Percentiles rank a stretch among this genome's conserved stretches.
Evolutionary conservation across 2,888 invertebrate genomes (phyloP).

Genomic region (Calameuta idolon): DNA sequence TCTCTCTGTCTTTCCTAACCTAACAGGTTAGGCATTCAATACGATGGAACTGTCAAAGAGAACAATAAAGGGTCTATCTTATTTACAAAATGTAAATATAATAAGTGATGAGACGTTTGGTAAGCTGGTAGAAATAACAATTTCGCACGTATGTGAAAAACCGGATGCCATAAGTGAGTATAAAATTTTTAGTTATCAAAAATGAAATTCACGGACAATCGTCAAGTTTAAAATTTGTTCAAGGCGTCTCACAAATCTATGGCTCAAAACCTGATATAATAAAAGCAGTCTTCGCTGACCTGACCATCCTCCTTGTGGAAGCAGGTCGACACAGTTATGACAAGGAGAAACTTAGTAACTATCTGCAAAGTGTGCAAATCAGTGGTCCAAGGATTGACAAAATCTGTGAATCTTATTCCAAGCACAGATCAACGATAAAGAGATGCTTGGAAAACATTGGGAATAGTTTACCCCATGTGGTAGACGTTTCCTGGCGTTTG

Average conservation of each 20-base stretch:
- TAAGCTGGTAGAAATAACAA: conserved; percentile 44
- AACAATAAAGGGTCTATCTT: conserved; percentile 38
- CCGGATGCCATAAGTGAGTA: conserved; percentile 46
- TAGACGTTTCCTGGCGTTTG: conserved; percentile 63
- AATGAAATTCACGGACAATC: neutral
- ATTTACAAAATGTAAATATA: conserved; percentile 42
- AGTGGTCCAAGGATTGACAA: conserved; percentile 46
- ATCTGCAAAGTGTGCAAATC: conserved; percentile 42
- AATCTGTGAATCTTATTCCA: conserved; percentile 48
- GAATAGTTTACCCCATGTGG: conserved; percentile 53
- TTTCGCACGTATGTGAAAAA: conserved; percentile 40
- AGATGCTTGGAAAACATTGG: conserved; percentile 54
- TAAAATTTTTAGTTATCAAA: neutral
- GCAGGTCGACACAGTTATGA: conserved; percentile 53
- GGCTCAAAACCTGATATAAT: conserved; percentile 49
- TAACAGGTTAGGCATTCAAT: neutral
- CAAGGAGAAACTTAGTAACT: conserved; percentile 44
- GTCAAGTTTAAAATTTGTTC: conserved; percentile 16
- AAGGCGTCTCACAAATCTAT: conserved; percentile 46
- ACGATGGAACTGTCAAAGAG: conserved; percentile 51
- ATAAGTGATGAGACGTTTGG: conserved; percentile 48
- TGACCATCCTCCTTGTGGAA: conserved; percentile 54
- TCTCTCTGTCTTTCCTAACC: neutral
- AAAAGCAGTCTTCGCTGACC: conserved; percentile 52
- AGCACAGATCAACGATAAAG: conserved; percentile 47